A percentile compares a stretch with the other conserved stretches of the same genome.
Evolutionary conservation across 2,113 vertebrate genomes (phyloP).

Genomic region (Monopterus albus): DNA sequence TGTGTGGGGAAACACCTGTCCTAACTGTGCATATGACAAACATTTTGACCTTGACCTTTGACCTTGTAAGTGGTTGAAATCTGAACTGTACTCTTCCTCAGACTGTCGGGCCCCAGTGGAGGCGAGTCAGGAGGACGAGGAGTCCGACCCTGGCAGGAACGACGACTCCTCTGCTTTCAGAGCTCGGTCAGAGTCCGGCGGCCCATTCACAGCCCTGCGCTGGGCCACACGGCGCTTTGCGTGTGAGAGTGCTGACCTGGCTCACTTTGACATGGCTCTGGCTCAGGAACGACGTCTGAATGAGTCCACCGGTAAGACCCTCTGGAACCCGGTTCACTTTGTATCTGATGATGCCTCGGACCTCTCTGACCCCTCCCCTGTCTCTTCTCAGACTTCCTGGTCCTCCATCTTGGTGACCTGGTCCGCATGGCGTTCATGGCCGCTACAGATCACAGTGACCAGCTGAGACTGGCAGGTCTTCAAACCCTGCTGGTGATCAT

Average conservation of each 20-base stretch:
- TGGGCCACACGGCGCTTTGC: slow-evolving; percentile 94
- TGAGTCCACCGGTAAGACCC: slow-evolving; percentile 86
- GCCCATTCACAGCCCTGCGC: slow-evolving; percentile 88
- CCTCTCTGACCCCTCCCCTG: not conserved
- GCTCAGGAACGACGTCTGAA: slow-evolving; percentile 89
- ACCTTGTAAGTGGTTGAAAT: too few species aligned
- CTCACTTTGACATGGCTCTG: slow-evolving; percentile 89
- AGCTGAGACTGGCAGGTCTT: slow-evolving; percentile 90
- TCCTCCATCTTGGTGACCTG: slow-evolving; percentile 92
- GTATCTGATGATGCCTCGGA: not conserved
- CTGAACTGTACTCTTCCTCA: slow-evolving; percentile 3
- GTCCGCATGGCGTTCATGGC: slow-evolving; percentile 98
- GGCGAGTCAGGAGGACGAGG: slow-evolving; percentile 88
- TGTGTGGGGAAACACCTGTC: too few species aligned
- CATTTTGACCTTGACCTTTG: too few species aligned
- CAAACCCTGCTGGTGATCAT: slow-evolving; percentile 88
- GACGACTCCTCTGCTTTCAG: slow-evolving; percentile 87
- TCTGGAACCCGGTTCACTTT: not conserved
- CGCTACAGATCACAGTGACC: slow-evolving; percentile 93
- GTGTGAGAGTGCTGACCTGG: slow-evolving; percentile 83
- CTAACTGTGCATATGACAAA: too few species aligned
- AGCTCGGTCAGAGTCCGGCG: slow-evolving; percentile 76
- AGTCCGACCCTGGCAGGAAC: slow-evolving; percentile 80
- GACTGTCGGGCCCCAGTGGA: slow-evolving; percentile 77
- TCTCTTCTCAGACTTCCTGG: slow-evolving; percentile 86